These are phyloP conservation scores for Paracyclopina nana DNA, from an alignment of 1,140 invertebrate species.

Conservation along the genomic window DNA sequence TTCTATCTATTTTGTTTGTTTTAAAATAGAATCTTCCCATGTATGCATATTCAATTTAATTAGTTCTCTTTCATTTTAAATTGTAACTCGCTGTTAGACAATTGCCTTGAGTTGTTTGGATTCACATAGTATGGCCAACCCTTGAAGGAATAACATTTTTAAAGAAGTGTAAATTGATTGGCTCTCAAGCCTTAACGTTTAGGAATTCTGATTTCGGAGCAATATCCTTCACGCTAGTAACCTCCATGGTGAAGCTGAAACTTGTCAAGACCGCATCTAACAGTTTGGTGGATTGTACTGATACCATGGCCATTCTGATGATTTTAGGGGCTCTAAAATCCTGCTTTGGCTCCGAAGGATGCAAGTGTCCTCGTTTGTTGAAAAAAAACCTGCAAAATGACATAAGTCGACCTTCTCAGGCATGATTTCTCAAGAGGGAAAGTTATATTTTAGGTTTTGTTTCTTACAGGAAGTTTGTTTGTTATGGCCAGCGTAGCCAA, in stretches of 20 bases:
- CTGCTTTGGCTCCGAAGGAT: slow-evolving; percentile 24
- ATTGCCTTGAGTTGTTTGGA: slow-evolving; percentile 24
- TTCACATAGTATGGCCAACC: slow-evolving; percentile 23
- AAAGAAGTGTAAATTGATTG: slow-evolving; percentile 21
- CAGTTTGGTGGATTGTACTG: background rate
- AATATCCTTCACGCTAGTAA: background rate
- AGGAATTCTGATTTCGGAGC: slow-evolving; percentile 18
- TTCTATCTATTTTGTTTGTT: too few species aligned
- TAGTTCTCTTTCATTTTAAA: too few species aligned
- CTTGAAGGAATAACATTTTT: slow-evolving; percentile 22
- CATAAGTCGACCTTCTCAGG: slow-evolving; percentile 25
- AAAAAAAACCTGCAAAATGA: slow-evolving; percentile 24
- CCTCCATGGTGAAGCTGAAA: slow-evolving; percentile 8
- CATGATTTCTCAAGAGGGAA: slow-evolving; percentile 23
- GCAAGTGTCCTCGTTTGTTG: slow-evolving; percentile 25
- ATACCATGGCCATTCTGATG: background rate
- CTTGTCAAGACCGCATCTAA: background rate
- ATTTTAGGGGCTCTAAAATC: slow-evolving; percentile 18
- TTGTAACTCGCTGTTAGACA: too few species aligned
- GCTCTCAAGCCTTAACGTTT: slow-evolving; percentile 21
- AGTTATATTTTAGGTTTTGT: slow-evolving; percentile 17
- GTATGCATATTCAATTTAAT: too few species aligned
- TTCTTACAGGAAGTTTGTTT: too few species aligned
- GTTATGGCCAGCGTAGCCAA: too few species aligned
- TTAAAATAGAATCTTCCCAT: too few species aligned